Evolutionary conservation across 2,113 vertebrate genomes (phyloP).

Genomic region (Callospermophilus lateralis): DNA sequence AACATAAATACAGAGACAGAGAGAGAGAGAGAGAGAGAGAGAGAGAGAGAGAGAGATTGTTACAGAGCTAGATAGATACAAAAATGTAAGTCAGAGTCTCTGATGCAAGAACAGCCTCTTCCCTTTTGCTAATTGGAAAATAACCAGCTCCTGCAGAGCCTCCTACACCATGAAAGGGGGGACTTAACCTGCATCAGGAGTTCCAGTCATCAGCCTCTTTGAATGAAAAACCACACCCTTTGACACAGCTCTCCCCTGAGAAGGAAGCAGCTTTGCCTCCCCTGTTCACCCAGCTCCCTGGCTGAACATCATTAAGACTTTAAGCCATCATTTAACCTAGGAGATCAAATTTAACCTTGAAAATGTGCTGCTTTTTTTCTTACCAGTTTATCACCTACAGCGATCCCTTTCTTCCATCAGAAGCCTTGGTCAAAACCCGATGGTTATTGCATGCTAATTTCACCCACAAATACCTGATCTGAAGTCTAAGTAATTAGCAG

Average conservation of each 20-base stretch:
- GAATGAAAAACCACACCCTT: conserved; percentile 38
- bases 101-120: conserved; percentile 18
- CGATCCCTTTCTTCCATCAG: conserved; percentile 43
- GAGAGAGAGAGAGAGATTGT: neutral
- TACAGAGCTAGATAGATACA: neutral
- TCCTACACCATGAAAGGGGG: neutral
- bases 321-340: conserved; percentile 23
- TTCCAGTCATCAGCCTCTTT: neutral
- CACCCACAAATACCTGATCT: conserved; percentile 82
- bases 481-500: conserved; percentile 84
- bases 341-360: conserved; percentile 42
- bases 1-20: neutral
- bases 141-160: conserved; percentile 7
- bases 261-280: conserved; percentile 11
- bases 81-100: conserved; percentile 12
- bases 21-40: neutral
- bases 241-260: neutral
- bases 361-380: conserved; percentile 20
- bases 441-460: conserved; percentile 80
- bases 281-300: neutral
- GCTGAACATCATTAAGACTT: neutral
- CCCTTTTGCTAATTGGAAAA: conserved; percentile 59
- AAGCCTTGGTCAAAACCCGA: conserved; percentile 78
- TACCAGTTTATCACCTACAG: conserved; percentile 52
- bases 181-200: neutral